These are phyloP conservation scores for Drosophila orena DNA, from an alignment of 1,140 invertebrate genomes.

Conservation along the genomic window DNA sequence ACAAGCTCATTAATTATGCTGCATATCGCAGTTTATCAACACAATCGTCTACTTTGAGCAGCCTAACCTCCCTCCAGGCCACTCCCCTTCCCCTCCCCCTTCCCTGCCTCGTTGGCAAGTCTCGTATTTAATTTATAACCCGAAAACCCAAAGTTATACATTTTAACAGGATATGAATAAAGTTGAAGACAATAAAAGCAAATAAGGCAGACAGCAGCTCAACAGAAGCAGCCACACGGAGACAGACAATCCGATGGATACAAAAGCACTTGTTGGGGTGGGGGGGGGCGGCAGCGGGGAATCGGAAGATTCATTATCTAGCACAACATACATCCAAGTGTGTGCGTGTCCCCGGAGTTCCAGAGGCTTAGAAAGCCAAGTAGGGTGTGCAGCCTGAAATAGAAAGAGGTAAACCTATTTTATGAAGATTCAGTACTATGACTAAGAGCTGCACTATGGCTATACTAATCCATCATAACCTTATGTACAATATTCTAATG, in stretches of 20 bases:
- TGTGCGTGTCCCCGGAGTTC: constrained; percentile 42
- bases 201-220: constrained; percentile 73
- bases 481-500: no score
- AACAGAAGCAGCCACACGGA: constrained; percentile 22
- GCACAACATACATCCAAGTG: constrained; percentile 76
- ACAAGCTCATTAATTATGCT: constrained; percentile 81
- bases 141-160: constrained; percentile 82
- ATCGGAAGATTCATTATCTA: constrained; percentile 77
- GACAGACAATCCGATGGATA: constrained; percentile 16
- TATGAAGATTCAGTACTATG: background rate
- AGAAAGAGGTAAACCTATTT: background rate
- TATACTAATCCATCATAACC: no score
- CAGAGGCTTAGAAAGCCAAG: constrained; percentile 5
- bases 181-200: constrained; percentile 83
- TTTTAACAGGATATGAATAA: constrained; percentile 84
- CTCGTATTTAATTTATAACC: constrained; percentile 81
- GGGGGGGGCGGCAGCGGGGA: background rate
- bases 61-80: background rate
- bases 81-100: background rate
- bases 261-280: no score
- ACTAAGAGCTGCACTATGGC: no score
- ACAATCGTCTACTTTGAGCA: constrained; percentile 74
- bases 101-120: background rate
- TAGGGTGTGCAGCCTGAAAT: background rate
- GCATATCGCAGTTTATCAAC: constrained; percentile 81